phyloP scores from a whole-genome alignment of 2,113 vertebrate species.

The Nibea coibor region DNA sequence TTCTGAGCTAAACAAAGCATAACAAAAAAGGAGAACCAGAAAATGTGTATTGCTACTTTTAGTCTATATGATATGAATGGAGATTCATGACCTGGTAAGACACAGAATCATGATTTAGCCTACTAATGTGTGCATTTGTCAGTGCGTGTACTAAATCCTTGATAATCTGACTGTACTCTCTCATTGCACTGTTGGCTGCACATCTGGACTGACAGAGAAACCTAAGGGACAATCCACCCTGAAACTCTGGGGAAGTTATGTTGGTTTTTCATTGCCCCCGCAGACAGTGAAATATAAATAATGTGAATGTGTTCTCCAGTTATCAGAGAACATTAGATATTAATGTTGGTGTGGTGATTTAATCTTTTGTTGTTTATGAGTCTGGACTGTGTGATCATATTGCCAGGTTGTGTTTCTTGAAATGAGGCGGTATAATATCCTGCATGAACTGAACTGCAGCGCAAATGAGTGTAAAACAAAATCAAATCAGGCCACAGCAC shows the following conservation, averaged over 20 bases:
- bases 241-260: constrained; percentile 19
- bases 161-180: constrained; percentile 54
- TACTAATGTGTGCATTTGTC: background rate
- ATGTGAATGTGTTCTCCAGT: background rate
- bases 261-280: background rate
- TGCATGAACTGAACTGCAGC: background rate
- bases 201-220: constrained; percentile 41
- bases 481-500: background rate
- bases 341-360: background rate
- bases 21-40: background rate
- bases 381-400: background rate
- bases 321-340: background rate
- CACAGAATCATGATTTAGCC: background rate
- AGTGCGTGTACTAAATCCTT: constrained; percentile 36
- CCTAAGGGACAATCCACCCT: constrained; percentile 20
- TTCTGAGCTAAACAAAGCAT: background rate
- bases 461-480: background rate
- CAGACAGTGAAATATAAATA: background rate
- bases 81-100: background rate
- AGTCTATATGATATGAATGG: background rate
- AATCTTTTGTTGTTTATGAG: background rate
- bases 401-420: background rate
- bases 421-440: no score
- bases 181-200: constrained; percentile 44
- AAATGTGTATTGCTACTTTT: constrained; percentile 5